Conservation (phyloP, 2,797 vertebrate species). For the Spinibarbus caldwelli region DNA sequence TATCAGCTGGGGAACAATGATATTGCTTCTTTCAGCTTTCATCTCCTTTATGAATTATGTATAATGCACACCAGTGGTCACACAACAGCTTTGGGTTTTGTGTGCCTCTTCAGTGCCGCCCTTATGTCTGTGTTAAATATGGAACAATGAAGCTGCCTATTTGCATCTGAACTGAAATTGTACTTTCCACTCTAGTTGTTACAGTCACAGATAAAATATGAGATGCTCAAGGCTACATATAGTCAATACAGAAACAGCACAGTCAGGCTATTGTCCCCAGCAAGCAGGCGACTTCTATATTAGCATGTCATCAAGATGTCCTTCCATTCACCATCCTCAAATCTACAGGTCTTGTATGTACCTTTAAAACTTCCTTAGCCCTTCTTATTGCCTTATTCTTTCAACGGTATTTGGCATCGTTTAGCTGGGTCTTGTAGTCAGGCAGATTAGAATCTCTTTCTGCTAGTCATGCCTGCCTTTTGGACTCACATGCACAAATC, state of each 20-base stretch:
- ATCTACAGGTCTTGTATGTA: constrained; percentile 16
- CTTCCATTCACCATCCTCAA: constrained; percentile 18
- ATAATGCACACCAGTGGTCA: constrained; percentile 64
- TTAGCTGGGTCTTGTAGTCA: constrained; percentile 64
- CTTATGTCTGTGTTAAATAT: constrained; percentile 67
- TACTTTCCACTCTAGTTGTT: constrained; percentile 71
- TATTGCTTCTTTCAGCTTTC: constrained; percentile 57
- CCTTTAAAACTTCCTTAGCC: constrained; percentile 36
- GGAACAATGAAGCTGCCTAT: constrained; percentile 59
- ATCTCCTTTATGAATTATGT: constrained; percentile 69
- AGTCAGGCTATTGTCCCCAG: constrained; percentile 52
- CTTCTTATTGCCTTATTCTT: constrained; percentile 27
- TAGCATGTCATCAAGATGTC: constrained; percentile 39
- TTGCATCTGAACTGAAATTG: constrained; percentile 68
- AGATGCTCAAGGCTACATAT: constrained; percentile 62
- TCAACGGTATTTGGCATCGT: constrained; percentile 47
- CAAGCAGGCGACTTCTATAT: constrained; percentile 54
- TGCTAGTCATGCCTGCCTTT: constrained; percentile 58
- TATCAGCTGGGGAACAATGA: constrained; percentile 57
- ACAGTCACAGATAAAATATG: constrained; percentile 64
- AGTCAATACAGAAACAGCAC: constrained; percentile 66
- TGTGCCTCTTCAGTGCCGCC: constrained; percentile 52
- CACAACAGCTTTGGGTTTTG: constrained; percentile 54
- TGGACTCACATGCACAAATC: constrained; percentile 47
- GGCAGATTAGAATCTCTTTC: constrained; percentile 64